A percentile compares a stretch with the other conserved stretches of the same genome.
These are phyloP conservation scores for Bubo bubo DNA, from an alignment of 2,113 vertebrate species.

Conservation along the genomic window DNA sequence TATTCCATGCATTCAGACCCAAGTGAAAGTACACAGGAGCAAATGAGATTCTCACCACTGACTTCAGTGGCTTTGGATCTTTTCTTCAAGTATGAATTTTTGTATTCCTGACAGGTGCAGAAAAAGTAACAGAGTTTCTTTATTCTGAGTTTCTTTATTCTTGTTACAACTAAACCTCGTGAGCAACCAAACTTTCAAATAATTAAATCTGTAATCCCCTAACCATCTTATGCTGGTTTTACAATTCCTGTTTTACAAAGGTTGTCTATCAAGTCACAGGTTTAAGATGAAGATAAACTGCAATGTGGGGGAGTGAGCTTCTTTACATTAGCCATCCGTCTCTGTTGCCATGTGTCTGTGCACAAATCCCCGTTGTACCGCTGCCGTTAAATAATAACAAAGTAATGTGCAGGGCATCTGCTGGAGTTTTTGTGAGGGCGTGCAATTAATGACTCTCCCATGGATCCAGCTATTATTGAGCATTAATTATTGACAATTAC, in stretches of 20 bases:
- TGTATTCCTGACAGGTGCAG: neutral
- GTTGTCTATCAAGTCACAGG: constrained; percentile 39
- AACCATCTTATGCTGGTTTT: neutral
- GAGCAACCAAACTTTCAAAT: neutral
- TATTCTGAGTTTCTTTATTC: neutral
- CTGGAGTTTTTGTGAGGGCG: neutral
- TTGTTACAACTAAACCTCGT: neutral
- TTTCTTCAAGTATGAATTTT: neutral
- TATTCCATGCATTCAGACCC: neutral
- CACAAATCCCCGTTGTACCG: neutral
- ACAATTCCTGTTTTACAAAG: constrained; percentile 48
- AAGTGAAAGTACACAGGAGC: neutral
- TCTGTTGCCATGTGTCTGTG: neutral
- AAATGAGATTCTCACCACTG: neutral
- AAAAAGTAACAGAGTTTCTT: neutral
- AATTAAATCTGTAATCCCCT: neutral
- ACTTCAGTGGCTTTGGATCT: neutral
- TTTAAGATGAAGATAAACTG: constrained; percentile 52
- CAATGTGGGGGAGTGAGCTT: neutral
- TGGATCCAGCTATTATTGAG: constrained; percentile 49
- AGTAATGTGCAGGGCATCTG: neutral
- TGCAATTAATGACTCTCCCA: constrained; percentile 49
- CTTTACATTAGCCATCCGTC: constrained; percentile 9
- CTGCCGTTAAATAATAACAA: neutral
- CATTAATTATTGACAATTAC: constrained; percentile 68